These are phyloP conservation scores for Ceyx margarethae DNA, from an alignment of 2,113 vertebrate genomes.

Conservation along the genomic window DNA sequence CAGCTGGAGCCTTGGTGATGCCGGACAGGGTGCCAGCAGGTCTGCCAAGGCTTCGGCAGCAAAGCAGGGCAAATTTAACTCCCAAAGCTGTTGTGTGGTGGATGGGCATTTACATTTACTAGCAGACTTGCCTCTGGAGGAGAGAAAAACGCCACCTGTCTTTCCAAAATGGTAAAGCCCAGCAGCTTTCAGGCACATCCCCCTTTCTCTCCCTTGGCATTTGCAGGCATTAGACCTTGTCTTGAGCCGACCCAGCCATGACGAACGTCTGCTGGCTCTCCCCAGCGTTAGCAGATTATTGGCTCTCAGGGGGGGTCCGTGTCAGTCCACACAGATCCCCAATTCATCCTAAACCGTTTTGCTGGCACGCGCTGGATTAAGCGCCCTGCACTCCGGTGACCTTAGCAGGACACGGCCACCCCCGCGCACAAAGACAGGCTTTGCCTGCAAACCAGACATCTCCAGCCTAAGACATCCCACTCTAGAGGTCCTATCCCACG, in stretches of 20 bases:
- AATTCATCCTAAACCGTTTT: neutral
- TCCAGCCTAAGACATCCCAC: neutral
- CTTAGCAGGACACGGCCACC: neutral
- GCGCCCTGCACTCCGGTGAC: neutral
- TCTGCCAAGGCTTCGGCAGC: neutral
- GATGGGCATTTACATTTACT: neutral
- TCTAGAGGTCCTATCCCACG: neutral
- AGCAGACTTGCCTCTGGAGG: neutral
- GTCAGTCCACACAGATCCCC: neutral
- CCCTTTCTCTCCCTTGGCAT: neutral
- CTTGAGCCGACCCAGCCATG: neutral
- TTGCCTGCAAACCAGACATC: slow-evolving; percentile 11
- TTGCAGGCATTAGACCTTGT: neutral
- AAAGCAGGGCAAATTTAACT: neutral
- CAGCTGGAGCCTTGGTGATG: neutral
- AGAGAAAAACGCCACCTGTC: neutral
- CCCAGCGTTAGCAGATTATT: neutral
- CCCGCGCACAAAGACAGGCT: neutral
- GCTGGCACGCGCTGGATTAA: neutral
- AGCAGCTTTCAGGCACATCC: neutral
- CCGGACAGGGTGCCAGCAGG: neutral
- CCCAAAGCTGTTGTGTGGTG: neutral
- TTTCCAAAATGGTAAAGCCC: neutral
- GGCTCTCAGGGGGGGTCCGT: neutral
- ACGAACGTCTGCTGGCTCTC: neutral